Evolutionary conservation across 2,888 invertebrate genomes (phyloP), one percentile per base, ranked within the genome.

Genomic region (Standfussiana lucernea): DNA sequence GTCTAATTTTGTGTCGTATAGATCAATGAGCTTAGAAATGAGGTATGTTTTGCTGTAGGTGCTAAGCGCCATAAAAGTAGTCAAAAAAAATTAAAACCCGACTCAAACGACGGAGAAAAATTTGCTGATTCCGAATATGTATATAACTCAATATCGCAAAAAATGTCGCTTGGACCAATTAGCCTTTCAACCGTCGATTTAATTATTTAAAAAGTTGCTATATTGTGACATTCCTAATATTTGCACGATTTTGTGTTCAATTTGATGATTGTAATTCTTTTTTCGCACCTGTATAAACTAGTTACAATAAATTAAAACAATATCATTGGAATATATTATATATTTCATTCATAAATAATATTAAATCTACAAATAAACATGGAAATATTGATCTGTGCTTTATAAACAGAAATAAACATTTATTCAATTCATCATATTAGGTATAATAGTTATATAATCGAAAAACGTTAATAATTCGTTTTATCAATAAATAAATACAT

Each of bases 351-450:
- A 75, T 78, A 85, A 78, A 78, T 75, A 75, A 75, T 76, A 73
- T 76, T 77, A 11, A 56, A 84, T 78, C 69, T 79, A 84, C 45
- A 82, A 83, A 65, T 80, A 37, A 37, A 74, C 62, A 80, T 61
- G 56, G 59, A 74, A 75, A 80, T 84, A 74, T 75, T 91, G 78
- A 89, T 86, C 69, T 82, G 69, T 72, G 65, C 50, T 77, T 67
- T 77, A 80, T 69, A 82, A 86, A 82, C 64, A 83, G 66, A 75
- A 71, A 45, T 62, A 73, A 80, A 69, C 32, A 77, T 75, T 83
- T 71, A 72, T 76, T 67, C 1, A 76, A 85, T 65, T 53, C 15
- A 66, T 82, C 2, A 50, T 42, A 45, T 18, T 42, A n/a, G n/a
- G n/a, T n/a, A 72, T 35, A 61, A 45, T 72, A 81, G 37, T 70